Conservation (phyloP, 2,113 vertebrate genomes). For the Australoheros scitulus region DNA sequence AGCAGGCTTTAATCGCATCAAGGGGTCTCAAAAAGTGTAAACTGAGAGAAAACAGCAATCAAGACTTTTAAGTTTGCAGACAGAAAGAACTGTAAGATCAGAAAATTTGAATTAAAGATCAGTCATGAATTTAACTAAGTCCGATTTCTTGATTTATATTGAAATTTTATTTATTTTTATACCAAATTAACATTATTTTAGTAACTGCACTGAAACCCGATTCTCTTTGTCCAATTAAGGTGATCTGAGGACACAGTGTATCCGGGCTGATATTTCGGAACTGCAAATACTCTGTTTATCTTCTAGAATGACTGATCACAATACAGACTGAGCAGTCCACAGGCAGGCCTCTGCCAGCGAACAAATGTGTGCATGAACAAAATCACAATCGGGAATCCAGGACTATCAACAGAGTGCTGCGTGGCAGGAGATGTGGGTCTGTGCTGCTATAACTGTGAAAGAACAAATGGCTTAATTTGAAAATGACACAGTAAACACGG, state of each 20-base stretch:
- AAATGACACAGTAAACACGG: background rate
- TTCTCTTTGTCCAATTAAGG: background rate
- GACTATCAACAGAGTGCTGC: background rate
- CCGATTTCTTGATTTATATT: background rate
- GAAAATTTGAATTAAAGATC: background rate
- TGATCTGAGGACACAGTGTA: background rate
- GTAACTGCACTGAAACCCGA: background rate
- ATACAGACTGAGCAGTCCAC: background rate
- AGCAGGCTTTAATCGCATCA: conserved; percentile 36
- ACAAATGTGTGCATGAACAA: background rate
- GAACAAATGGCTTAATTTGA: background rate
- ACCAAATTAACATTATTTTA: background rate
- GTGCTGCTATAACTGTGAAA: background rate
- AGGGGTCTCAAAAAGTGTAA: background rate
- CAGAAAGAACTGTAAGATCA: background rate
- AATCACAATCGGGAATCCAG: background rate
- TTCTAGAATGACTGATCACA: background rate
- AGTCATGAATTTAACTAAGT: background rate
- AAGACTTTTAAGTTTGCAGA: background rate
- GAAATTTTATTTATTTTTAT: background rate
- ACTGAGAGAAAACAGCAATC: background rate
- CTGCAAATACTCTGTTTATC: conserved; percentile 4
- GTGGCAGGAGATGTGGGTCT: background rate
- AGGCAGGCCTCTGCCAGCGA: background rate
- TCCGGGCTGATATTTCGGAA: background rate